A percentile compares a stretch with the other conserved stretches of the same genome.
Evolutionary conservation across 1,140 invertebrate species (phyloP).

Genomic region (Frieseomelitta varia): DNA sequence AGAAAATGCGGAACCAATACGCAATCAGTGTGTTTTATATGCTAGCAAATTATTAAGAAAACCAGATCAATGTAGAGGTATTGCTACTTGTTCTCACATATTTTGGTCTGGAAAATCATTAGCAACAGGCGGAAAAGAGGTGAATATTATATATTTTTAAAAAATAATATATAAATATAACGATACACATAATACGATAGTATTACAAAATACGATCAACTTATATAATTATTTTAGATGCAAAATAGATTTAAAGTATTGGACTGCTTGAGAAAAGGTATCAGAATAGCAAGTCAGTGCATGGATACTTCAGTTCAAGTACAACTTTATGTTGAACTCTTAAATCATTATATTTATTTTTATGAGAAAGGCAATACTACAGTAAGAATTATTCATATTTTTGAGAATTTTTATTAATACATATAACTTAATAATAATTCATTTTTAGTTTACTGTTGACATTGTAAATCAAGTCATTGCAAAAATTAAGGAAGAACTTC

Average conservation of each 20-base stretch:
- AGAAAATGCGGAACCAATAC: conserved; percentile 98
- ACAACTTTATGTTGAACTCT: conserved; percentile 96
- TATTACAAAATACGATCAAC: background rate
- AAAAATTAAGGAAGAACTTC: conserved; percentile 96
- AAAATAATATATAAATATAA: background rate
- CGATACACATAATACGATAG: background rate
- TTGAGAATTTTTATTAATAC: background rate
- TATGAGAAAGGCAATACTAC: conserved; percentile 94
- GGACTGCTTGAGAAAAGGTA: conserved; percentile 97
- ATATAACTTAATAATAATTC: conserved; percentile 45
- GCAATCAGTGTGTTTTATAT: conserved; percentile 96
- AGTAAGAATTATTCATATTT: conserved; percentile 74
- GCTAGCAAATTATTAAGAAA: conserved; percentile 98
- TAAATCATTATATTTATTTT: conserved; percentile 97
- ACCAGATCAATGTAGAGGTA: conserved; percentile 97
- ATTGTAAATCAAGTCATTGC: conserved; percentile 93
- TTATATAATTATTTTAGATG: conserved; percentile 83
- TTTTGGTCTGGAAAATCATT: conserved; percentile 97
- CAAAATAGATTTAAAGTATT: conserved; percentile 95
- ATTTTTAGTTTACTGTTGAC: conserved; percentile 85
- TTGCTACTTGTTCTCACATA: conserved; percentile 95
- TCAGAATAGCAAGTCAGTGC: conserved; percentile 97
- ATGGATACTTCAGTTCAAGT: conserved; percentile 99
- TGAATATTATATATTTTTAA: conserved; percentile 67
- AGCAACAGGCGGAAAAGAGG: conserved; percentile 86